Evolutionary conservation across 1,140 invertebrate genomes (phyloP).

Genomic region (Drosophila truncata): DNA sequence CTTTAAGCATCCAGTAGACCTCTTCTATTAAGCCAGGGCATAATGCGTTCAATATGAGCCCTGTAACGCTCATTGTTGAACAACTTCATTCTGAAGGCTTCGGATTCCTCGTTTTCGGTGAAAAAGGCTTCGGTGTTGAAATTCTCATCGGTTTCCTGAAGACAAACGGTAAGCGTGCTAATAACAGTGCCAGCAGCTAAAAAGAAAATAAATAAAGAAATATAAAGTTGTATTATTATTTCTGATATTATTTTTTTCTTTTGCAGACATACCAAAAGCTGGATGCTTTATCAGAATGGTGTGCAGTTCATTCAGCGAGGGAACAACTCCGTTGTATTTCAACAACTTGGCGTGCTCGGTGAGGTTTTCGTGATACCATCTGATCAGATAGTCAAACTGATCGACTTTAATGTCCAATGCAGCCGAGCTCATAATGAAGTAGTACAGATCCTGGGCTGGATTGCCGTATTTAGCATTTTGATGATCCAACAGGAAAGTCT

Average conservation of each 20-base stretch:
- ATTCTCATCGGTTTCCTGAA: constrained; percentile 18
- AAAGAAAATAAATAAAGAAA: not conserved
- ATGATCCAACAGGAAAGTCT: constrained; percentile 86
- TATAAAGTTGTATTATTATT: not conserved
- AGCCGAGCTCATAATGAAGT: constrained; percentile 52
- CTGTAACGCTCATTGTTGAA: constrained; percentile 45
- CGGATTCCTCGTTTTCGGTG: constrained; percentile 13
- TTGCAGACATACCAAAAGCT: constrained; percentile 17
- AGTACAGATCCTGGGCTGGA: constrained; percentile 57
- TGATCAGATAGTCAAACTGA: constrained; percentile 56
- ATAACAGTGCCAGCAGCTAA: constrained; percentile 46
- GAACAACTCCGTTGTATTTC: constrained; percentile 43
- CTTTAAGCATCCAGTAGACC: constrained; percentile 40
- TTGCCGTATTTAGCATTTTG: constrained; percentile 57
- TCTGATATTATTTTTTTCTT: rapidly evolving
- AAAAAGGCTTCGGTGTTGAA: constrained; percentile 25
- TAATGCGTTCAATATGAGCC: constrained; percentile 38
- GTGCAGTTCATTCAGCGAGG: constrained; percentile 44
- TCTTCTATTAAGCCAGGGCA: constrained; percentile 56
- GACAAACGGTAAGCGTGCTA: constrained; percentile 37
- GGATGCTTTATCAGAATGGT: constrained; percentile 46
- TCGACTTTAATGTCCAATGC: constrained; percentile 52
- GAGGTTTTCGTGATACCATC: constrained; percentile 58
- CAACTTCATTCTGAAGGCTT: constrained; percentile 4
- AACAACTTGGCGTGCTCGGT: constrained; percentile 32